A percentile compares a stretch with the other conserved stretches of the same genome.
These are phyloP conservation scores for Heliconius cydno DNA, from an alignment of 2,888 invertebrate species.

Conservation along the genomic window DNA sequence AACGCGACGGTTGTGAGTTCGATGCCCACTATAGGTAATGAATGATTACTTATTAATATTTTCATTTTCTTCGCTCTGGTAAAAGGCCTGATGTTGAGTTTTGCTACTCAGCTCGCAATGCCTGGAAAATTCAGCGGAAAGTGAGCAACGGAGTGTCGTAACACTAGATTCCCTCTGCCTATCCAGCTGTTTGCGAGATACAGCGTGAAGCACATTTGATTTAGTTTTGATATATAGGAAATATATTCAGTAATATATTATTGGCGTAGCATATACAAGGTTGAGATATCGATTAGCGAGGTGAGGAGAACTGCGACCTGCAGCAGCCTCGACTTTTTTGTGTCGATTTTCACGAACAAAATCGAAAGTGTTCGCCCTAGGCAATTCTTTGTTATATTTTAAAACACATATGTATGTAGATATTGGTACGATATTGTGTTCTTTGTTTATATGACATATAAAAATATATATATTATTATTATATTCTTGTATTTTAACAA, in stretches of 20 bases:
- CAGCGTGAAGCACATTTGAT: too few species aligned
- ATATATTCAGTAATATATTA: background rate
- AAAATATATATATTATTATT: background rate
- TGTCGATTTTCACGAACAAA: slow-evolving; percentile 18
- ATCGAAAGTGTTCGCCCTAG: slow-evolving; percentile 2
- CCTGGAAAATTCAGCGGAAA: too few species aligned
- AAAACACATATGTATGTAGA: background rate
- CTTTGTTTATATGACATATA: background rate
- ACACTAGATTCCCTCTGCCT: too few species aligned
- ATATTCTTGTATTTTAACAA: too few species aligned
- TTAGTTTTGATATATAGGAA: background rate
- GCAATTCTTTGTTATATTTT: background rate
- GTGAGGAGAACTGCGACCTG: slow-evolving; percentile 23
- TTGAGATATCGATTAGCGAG: slow-evolving; percentile 24
- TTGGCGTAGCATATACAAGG: slow-evolving; percentile 22
- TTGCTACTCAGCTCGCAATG: too few species aligned
- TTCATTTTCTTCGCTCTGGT: too few species aligned
- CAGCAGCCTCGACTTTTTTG: slow-evolving; percentile 25
- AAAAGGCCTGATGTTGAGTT: too few species aligned
- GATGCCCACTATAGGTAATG: too few species aligned
- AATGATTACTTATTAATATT: too few species aligned
- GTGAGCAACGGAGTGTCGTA: too few species aligned
- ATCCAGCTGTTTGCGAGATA: too few species aligned
- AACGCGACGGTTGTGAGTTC: too few species aligned
- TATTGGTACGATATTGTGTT: background rate